These are phyloP conservation scores for Mormyrops attenuatus DNA, from an alignment of 2,797 vertebrate species.

Conservation along the genomic window DNA sequence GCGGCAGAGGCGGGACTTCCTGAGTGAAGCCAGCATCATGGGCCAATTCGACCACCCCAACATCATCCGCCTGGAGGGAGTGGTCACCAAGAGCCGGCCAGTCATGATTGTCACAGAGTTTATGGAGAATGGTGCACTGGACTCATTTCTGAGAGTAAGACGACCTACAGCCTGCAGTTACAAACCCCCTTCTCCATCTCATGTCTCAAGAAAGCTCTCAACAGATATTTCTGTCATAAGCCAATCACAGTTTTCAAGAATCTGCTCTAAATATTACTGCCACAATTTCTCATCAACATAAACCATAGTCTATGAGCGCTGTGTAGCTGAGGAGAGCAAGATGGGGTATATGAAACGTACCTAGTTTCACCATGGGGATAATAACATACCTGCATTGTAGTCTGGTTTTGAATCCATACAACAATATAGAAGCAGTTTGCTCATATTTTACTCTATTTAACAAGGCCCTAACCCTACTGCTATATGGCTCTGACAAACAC, in stretches of 20 bases:
- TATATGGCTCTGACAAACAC: conserved; percentile 10
- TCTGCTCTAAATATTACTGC: not conserved
- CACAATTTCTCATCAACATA: not conserved
- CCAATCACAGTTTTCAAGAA: not conserved
- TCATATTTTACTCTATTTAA: not conserved
- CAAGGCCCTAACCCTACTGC: not conserved
- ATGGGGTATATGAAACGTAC: not conserved
- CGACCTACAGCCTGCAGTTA: not conserved
- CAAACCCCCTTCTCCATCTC: not conserved
- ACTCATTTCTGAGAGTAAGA: conserved; percentile 94
- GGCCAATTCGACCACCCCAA: conserved; percentile 98
- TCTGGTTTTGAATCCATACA: not conserved
- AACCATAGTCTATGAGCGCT: not conserved
- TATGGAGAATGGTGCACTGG: conserved; percentile 97
- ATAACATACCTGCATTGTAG: not conserved
- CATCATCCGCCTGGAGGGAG: conserved; percentile 93
- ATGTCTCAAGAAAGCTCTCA: not conserved
- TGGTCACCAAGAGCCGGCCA: conserved; percentile 92
- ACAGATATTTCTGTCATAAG: not conserved
- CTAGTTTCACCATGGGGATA: not conserved
- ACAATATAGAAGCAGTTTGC: not conserved
- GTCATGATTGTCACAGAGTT: conserved; percentile 98
- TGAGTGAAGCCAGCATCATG: conserved; percentile 97
- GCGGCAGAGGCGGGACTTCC: conserved; percentile 89
- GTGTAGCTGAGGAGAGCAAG: not conserved